These are phyloP conservation scores for Thereuonema tuberculata DNA, from an alignment of 1,140 invertebrate species.

Conservation along the genomic window DNA sequence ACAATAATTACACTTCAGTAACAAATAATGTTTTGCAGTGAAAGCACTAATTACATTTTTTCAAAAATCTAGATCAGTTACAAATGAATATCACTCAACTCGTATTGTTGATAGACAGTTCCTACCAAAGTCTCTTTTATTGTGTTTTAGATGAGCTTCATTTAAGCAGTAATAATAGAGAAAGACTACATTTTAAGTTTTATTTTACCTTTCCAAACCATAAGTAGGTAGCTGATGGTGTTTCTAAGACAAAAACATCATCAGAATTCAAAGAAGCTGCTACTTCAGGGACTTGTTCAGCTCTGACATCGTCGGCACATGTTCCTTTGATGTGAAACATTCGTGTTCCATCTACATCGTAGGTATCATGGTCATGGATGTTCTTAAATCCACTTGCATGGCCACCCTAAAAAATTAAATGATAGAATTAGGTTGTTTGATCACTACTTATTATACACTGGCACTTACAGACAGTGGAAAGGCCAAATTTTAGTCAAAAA, in stretches of 20 bases:
- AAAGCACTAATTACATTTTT: no score
- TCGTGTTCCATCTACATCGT: slow-evolving; percentile 43
- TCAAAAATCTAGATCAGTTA: no score
- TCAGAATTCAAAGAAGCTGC: slow-evolving; percentile 49
- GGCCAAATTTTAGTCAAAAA: not conserved
- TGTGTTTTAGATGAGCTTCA: no score
- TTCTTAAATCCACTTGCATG: slow-evolving; percentile 44
- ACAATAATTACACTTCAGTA: no score
- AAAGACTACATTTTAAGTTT: no score
- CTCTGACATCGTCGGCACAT: slow-evolving; percentile 43
- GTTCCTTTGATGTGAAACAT: slow-evolving; percentile 48
- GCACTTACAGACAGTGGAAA: no score
- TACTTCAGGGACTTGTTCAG: slow-evolving; percentile 44
- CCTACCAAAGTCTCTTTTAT: no score
- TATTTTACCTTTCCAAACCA: slow-evolving; percentile 53
- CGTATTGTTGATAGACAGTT: no score
- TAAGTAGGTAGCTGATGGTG: slow-evolving; percentile 40
- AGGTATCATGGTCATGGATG: slow-evolving; percentile 42
- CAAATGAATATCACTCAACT: not conserved
- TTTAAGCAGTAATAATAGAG: not conserved
- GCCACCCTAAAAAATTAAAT: slow-evolving; percentile 32
- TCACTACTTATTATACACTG: no score
- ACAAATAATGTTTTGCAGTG: no score
- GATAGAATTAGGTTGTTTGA: no score
- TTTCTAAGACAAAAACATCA: slow-evolving; percentile 53